phyloP scores from a whole-genome alignment of 2,113 vertebrate genomes.

The Nansenia antarctica region DNA sequence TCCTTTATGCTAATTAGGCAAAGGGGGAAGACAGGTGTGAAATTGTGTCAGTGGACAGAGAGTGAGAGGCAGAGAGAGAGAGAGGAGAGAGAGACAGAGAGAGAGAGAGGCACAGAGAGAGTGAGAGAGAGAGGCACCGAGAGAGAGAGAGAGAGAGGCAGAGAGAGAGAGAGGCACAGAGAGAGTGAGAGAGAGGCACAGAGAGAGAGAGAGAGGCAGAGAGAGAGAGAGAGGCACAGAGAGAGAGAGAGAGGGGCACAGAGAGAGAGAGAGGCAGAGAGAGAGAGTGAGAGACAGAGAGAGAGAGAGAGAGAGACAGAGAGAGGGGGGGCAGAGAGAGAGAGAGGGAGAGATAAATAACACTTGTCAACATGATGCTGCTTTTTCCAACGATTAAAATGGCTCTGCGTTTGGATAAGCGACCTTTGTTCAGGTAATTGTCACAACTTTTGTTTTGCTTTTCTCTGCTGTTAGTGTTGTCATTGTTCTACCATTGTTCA shows the following conservation, averaged over 20 bases:
- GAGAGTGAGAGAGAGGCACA: background rate
- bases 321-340: background rate
- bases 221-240: background rate
- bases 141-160: too few relatives aligned
- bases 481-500: too few relatives aligned
- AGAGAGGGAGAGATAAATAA: background rate
- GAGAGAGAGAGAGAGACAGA: too few relatives aligned
- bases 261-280: background rate
- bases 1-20: background rate
- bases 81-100: background rate
- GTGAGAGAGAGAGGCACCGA: background rate
- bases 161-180: background rate
- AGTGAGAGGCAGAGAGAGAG: background rate
- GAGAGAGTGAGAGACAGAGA: background rate
- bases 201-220: too few relatives aligned
- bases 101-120: background rate
- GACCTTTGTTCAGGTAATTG: background rate
- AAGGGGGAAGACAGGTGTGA: background rate
- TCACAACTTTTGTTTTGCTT: background rate
- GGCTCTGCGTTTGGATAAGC: background rate
- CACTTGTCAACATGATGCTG: background rate
- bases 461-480: background rate
- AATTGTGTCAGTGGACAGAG: background rate
- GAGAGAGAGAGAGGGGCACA: background rate
- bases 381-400: background rate